Evolutionary conservation across 35 echinoderm and acorn worm species (phyloP).

Genomic region (Acanthaster planci): DNA sequence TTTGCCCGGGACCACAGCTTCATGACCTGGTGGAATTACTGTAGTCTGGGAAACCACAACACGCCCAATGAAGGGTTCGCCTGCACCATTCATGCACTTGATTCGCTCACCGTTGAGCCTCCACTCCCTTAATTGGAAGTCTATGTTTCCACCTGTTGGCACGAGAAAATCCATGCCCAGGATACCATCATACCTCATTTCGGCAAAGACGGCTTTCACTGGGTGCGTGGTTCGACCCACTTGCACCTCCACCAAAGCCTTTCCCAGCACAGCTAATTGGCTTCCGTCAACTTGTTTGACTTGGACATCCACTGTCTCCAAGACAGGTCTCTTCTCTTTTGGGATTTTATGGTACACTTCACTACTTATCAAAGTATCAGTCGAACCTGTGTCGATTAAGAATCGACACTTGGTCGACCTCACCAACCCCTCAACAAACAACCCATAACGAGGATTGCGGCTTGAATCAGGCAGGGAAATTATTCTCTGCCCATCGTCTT

Average conservation of each 20-base stretch:
- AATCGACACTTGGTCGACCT: neutral
- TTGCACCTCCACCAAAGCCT: neutral
- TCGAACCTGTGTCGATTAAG: conserved; percentile 21
- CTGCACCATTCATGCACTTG: neutral
- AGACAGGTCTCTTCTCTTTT: neutral
- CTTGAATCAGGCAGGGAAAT: neutral
- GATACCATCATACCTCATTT: neutral
- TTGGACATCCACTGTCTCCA: neutral
- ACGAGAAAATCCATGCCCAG: conserved; percentile 5
- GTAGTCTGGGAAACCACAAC: too few species aligned
- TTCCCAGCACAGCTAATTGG: neutral
- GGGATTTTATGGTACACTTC: neutral
- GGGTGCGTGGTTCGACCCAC: neutral
- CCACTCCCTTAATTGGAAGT: neutral
- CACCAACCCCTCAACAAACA: neutral
- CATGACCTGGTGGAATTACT: too few species aligned
- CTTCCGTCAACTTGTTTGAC: conserved; percentile 18
- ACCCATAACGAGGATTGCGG: neutral
- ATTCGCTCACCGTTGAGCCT: neutral
- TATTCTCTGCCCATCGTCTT: neutral
- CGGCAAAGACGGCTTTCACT: conserved; percentile 13
- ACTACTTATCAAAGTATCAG: too few species aligned
- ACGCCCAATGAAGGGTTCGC: neutral
- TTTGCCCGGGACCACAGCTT: neutral
- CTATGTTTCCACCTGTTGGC: neutral